phyloP scores from a whole-genome alignment of 1,140 invertebrate genomes.

The Mercenaria mercenaria region DNA sequence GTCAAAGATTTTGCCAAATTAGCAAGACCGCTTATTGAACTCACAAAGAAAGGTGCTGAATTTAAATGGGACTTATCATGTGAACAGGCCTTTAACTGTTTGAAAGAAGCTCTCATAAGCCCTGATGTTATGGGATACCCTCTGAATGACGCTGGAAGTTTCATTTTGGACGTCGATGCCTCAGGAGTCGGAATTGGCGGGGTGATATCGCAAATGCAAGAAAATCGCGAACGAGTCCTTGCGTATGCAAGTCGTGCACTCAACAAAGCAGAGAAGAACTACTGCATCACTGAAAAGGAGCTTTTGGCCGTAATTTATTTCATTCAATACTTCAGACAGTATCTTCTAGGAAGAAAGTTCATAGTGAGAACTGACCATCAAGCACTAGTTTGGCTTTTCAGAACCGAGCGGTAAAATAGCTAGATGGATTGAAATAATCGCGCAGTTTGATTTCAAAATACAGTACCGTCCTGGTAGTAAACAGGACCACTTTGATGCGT shows the following conservation, averaged over 20 bases:
- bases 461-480: conserved; percentile 68
- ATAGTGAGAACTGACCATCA: no score
- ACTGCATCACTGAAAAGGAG: conserved; percentile 78
- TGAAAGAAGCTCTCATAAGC: conserved; percentile 57
- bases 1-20: background rate
- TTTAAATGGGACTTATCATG: conserved; percentile 60
- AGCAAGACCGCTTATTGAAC: background rate
- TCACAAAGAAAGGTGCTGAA: background rate
- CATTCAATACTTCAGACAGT: conserved; percentile 62
- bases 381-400: conserved; percentile 67
- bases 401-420: conserved; percentile 68
- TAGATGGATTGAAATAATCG: conserved; percentile 74
- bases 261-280: conserved; percentile 85
- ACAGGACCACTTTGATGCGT: conserved; percentile 73
- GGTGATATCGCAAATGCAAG: conserved; percentile 74
- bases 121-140: conserved; percentile 58
- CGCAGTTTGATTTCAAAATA: conserved; percentile 73
- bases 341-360: conserved; percentile 68
- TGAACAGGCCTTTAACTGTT: conserved; percentile 58
- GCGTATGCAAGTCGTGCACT: conserved; percentile 68
- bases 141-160: background rate
- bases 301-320: conserved; percentile 63
- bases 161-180: conserved; percentile 74
- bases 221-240: conserved; percentile 67
- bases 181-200: conserved; percentile 73